Base-by-base conservation (phyloP, 1,140 invertebrate genomes). In the Parasteatoda tepidariorum region DNA sequence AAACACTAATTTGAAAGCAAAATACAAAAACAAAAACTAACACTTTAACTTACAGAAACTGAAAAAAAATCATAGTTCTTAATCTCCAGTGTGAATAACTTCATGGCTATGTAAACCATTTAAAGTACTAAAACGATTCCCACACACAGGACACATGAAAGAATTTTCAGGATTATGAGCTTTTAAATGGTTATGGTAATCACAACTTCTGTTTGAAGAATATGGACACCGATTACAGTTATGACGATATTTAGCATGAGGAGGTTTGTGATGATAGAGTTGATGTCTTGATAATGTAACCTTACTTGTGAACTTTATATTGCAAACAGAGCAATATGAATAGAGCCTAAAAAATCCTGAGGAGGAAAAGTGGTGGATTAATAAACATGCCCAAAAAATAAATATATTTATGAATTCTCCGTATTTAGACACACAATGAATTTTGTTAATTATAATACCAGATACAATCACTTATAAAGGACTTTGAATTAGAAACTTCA, bases 131-230 rank as follows among this genome's bases (percentile, higher is more conserved):
- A 76, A 76, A 61, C 73, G 48, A 61, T 76, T 76, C 7, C 73
- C 73, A 28, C 73, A 76, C 7, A 59, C 73, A 38, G 24, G 38
- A 24, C 73, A 76, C 87, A 87, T 85, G 85, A 87, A 90, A 28
- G 89, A 89, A 64, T 86, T 86, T 84, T 90, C 89, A 24, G 89
- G 88, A 30, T 89, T 89, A 85, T 90, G 90, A 31, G 84, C 85
- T 48, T 88, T 75, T 84, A 87, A 87, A 85, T 90, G 89, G 66
- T 88, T 87, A 41, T 88, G 88, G 7, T 90, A 76, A 3, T 54
- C n/a, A 76, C 33, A 59, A 62, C 24, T 62, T n/a, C 34, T 54
- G 28, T 76, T 76, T 24, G 73, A 59, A n/a, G 73, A 48, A 76
- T 76, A 76, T n/a, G 73, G 73, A 41, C 73, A 76, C 22, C 61